Base-by-base conservation (phyloP, 2,797 vertebrate genomes). In the Eulemur coronatus region DNA sequence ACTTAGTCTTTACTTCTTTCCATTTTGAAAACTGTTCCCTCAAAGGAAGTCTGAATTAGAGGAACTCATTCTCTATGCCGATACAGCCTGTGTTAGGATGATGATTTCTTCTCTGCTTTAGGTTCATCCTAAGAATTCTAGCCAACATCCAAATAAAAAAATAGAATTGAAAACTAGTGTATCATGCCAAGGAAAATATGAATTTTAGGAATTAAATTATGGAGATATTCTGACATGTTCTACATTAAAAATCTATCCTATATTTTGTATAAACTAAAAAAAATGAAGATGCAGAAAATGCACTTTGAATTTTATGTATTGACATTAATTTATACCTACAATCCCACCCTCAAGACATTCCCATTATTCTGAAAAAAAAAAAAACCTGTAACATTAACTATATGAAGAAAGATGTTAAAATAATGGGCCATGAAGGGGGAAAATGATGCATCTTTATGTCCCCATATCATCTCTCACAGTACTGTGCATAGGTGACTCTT, bases 151-250 rank as follows among this genome's bases (percentile, higher is more conserved):
- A 86, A 78, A 92, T 33, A n/a, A 94, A 52, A 84, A 61, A 78
- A 81, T 18, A 24, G 70, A 8, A 81, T 52, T 43, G 13, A 20
- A 91, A 59, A 67, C 72, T 50, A 93, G 4, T 67, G 1, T 69
- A 87, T 81, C 14, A 65, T 8, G 12, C n/a, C 22, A 90, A 48
- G 28, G 6, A 94, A 43, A 81, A 26, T 50, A 43, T 9, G 30
- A 24, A 15, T 92, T 96, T 81, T 73, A 87, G 38, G 41, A 88
- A 55, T 95, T 89, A 86, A 85, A 78, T 87, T 72, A 73, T 67
- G 26, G 73, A 73, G 18, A 73, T 86, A 2, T 70, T 89, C 75
- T 79, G 55, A 70, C 13, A 67, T 28, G 0, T 61, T 92, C 67
- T 92, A 73, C 59, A 85, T 20, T 81, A 90, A 94, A 88, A 46